Percentiles rank a stretch among this genome's conserved stretches.
These are phyloP conservation scores for Leptogaster cylindrica DNA, from an alignment of 2,888 invertebrate species.

Conservation along the genomic window DNA sequence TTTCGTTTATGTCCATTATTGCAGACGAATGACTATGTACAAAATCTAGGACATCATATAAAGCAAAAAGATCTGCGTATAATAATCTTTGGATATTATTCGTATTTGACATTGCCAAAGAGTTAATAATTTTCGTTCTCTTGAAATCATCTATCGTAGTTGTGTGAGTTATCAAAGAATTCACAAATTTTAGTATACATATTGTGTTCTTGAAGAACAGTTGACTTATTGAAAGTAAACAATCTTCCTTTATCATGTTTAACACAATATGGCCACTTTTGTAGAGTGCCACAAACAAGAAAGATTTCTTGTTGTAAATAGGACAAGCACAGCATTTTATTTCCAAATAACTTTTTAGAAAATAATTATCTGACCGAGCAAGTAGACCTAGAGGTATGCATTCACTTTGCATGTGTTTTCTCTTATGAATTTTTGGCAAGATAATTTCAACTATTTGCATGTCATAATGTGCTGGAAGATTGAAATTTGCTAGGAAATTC, in stretches of 20 bases:
- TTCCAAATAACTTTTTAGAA: conserved; percentile 19
- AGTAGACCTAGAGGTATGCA: conserved; percentile 16
- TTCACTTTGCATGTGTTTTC: neutral
- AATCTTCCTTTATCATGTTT: neutral
- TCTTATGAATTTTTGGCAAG: neutral
- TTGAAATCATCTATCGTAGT: neutral
- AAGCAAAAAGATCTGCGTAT: conserved; percentile 24
- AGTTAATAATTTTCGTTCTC: neutral
- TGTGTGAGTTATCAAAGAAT: no score
- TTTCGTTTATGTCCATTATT: neutral
- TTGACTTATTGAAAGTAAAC: neutral
- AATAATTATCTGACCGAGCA: neutral
- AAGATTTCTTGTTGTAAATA: conserved; percentile 7
- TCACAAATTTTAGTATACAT: conserved; percentile 26
- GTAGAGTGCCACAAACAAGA: conserved; percentile 16
- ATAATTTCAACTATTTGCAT: conserved; percentile 12
- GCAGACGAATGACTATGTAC: conserved; percentile 9
- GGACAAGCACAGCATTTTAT: neutral
- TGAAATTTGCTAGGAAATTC: conserved; percentile 36
- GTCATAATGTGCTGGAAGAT: conserved; percentile 11
- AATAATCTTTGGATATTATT: conserved; percentile 13
- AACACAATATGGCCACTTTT: conserved; percentile 23
- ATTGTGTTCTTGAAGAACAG: neutral
- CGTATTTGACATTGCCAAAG: neutral
- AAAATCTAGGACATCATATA: conserved; percentile 32